Evolutionary conservation across 2,113 vertebrate species (phyloP), one percentile per base, ranked within the genome.

Genomic region (Chlorocebus sabaeus): DNA sequence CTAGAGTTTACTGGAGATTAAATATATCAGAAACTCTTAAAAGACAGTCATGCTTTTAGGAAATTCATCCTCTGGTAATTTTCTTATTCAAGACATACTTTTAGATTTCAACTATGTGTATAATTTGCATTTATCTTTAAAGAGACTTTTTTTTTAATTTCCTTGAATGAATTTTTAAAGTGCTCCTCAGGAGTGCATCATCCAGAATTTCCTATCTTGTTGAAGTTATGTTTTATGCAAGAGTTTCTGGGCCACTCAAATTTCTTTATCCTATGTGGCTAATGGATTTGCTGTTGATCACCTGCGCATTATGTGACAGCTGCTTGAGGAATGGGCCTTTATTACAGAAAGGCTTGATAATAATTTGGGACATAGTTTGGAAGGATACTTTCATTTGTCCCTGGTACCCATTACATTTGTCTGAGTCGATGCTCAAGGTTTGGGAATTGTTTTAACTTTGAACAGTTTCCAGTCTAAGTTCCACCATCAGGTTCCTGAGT

Each of bases 121-220:
- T 64, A 91, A 95, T 90, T 93, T 95, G 67, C 85, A 85, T 93
- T 97, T 96, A 79, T 81, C 61, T 96, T 92, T 80, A 93, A 85
- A 86, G 52, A 67, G 35, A 52, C 70, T 50, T 89, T 95, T 61
- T 88, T 75, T 61, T 89, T n/a, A n/a, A 92, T 80, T 88, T 38
- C 35, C 92, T 75, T 25, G 48, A 90, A 95, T 93, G 48, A 35
- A 84, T 96, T 95, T 96, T 80, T 87, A 55, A 55, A 83, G 68
- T 59, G 7, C 30, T 72, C 82, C 61, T 85, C 23, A 59, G 61
- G 18, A 86, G 50, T 57, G 8, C 0, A 32, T 40, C 61, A 75
- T 52, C 20, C 14, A 57, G 82, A n/a, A 23, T 73, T 50, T 81
- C 35, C 59, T 64, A 1, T 38, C 55, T 92, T 61, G 32, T 43